Percentiles rank a stretch among this genome's conserved stretches.
These are phyloP conservation scores for Pissodes strobi DNA, from an alignment of 1,140 invertebrate genomes.

Conservation along the genomic window DNA sequence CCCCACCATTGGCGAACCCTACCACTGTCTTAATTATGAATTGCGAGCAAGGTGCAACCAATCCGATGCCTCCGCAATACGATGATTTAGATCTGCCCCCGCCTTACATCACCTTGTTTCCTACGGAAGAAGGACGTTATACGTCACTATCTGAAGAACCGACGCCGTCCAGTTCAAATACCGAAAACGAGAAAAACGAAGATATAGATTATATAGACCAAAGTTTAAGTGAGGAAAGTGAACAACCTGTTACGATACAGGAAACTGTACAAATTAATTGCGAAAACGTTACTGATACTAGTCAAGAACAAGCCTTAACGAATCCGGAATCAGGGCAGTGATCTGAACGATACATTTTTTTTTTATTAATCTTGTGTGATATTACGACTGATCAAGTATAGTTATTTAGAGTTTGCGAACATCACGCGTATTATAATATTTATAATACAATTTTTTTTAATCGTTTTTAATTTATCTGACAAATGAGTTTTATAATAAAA, in stretches of 20 bases:
- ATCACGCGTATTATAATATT: constrained; percentile 34
- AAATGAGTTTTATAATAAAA: constrained; percentile 30
- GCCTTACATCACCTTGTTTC: constrained; percentile 53
- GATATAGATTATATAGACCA: not conserved
- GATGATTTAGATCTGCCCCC: constrained; percentile 57
- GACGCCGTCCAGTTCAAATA: not conserved
- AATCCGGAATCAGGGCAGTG: constrained; percentile 9
- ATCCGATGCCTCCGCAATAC: constrained; percentile 51
- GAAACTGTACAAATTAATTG: constrained; percentile 18
- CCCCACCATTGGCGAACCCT: constrained; percentile 28
- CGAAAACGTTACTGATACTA: constrained; percentile 13
- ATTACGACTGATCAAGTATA: constrained; percentile 32
- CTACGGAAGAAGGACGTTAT: constrained; percentile 29
- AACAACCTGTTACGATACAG: not conserved
- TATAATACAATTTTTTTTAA: constrained; percentile 24
- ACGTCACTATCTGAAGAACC: constrained; percentile 11
- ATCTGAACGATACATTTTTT: not conserved
- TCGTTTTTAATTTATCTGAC: constrained; percentile 19
- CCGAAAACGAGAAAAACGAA: constrained; percentile 15
- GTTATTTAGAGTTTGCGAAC: constrained; percentile 2
- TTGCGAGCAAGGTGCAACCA: constrained; percentile 27
- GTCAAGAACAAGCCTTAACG: constrained; percentile 18
- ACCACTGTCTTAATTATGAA: constrained; percentile 45
- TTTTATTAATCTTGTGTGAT: constrained; percentile 27
- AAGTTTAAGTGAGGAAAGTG: not conserved